Conservation (phyloP, 2,113 vertebrate species). For the Oenanthe oenanthe region DNA sequence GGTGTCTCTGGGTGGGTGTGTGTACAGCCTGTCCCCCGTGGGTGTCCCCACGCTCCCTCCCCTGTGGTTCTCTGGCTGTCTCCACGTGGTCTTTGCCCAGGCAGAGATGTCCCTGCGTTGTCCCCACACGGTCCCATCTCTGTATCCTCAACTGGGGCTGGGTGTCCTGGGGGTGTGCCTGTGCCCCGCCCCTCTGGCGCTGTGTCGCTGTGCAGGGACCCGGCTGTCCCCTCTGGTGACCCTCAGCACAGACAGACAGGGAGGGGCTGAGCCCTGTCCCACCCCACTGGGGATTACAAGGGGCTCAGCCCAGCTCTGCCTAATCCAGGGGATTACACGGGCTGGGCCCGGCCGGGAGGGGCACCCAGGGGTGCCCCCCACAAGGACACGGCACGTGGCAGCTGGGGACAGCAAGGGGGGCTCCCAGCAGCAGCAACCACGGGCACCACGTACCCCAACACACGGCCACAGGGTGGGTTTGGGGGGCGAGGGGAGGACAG, state of each 20-base stretch:
- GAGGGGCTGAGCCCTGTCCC: not conserved
- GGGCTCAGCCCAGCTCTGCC: constrained; percentile 16
- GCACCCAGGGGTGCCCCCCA: not conserved
- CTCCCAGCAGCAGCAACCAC: not conserved
- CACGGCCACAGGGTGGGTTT: not conserved
- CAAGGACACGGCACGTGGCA: not conserved
- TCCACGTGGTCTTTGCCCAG: accelerated
- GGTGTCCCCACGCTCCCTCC: not conserved
- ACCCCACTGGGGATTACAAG: not conserved
- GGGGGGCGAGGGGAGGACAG: not conserved
- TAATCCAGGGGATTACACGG: constrained; percentile 20
- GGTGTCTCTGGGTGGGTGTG: accelerated
- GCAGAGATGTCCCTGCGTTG: not conserved
- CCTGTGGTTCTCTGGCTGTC: not conserved
- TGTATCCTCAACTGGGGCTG: not conserved
- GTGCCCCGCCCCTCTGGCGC: not conserved
- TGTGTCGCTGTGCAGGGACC: not conserved
- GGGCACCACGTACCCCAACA: not conserved
- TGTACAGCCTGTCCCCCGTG: accelerated
- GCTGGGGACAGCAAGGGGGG: not conserved
- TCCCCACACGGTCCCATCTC: not conserved
- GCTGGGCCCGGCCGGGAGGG: not conserved
- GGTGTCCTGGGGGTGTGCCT: too few relatives aligned
- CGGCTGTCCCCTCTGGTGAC: not conserved
- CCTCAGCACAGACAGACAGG: not conserved